These are phyloP conservation scores for Drosophila lacicola DNA, from an alignment of 2,888 invertebrate genomes.

Conservation along the genomic window DNA sequence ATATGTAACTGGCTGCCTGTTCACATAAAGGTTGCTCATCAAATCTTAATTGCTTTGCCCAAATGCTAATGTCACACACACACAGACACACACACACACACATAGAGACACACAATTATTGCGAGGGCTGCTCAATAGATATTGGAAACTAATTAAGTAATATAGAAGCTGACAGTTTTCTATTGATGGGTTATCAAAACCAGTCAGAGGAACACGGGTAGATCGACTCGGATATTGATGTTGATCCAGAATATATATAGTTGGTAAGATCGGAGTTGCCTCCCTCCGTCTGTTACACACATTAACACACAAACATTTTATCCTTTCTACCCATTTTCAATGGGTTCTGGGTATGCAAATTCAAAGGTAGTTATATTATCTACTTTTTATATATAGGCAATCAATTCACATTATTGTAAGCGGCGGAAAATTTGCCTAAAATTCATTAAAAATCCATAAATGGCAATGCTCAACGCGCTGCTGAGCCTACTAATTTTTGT, in stretches of 20 bases:
- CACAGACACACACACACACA: background rate
- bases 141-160: background rate
- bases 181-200: too few relatives aligned
- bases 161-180: background rate
- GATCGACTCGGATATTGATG: too few relatives aligned
- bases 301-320: too few relatives aligned
- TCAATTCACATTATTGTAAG: background rate
- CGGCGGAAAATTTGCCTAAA: background rate
- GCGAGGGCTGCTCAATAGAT: conserved; percentile 28
- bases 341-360: too few relatives aligned
- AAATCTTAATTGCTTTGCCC: conserved; percentile 43
- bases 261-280: too few relatives aligned
- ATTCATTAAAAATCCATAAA: conserved; percentile 33
- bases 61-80: conserved; percentile 28
- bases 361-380: background rate
- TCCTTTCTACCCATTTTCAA: too few relatives aligned
- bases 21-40: conserved; percentile 43
- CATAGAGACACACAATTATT: background rate
- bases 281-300: too few relatives aligned
- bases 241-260: too few relatives aligned
- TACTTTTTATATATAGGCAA: background rate
- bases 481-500: conserved; percentile 31
- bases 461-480: conserved; percentile 10
- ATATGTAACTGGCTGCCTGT: conserved; percentile 43
- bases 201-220: too few relatives aligned